phyloP scores from a whole-genome alignment of 2,113 vertebrate species.

The Polyodon spathula region DNA sequence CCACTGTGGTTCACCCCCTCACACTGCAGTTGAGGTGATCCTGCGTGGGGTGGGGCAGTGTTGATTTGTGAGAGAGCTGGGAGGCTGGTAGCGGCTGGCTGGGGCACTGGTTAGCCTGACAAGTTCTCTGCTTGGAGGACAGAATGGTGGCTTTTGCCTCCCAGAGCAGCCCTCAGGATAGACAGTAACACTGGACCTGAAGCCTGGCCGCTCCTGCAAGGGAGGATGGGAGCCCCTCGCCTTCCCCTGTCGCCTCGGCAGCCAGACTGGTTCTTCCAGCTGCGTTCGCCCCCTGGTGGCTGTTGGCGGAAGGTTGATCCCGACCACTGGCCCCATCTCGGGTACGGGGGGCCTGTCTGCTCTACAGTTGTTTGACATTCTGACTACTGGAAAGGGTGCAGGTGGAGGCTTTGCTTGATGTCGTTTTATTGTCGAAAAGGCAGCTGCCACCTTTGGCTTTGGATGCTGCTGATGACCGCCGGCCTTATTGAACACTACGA shows the following conservation, averaged over 20 bases:
- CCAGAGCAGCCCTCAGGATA: too few species aligned
- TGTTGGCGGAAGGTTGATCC: too few species aligned
- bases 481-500: constrained; percentile 21
- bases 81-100: neutral
- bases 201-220: too few species aligned
- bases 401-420: too few species aligned
- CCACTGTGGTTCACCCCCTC: constrained; percentile 38
- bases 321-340: too few species aligned
- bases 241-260: neutral
- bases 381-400: too few species aligned
- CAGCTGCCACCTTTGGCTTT: constrained; percentile 15
- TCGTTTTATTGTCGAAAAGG: constrained; percentile 27
- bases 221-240: too few species aligned
- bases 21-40: constrained; percentile 62
- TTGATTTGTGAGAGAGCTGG: constrained; percentile 37
- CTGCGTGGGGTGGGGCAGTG: constrained; percentile 51
- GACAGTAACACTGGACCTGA: too few species aligned
- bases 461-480: constrained; percentile 2
- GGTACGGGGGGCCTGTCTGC: too few species aligned
- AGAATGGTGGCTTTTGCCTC: constrained; percentile 53
- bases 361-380: too few species aligned
- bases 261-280: constrained; percentile 7
- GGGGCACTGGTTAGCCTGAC: constrained; percentile 33
- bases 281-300: too few species aligned
- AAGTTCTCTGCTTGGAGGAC: constrained; percentile 37